These are phyloP conservation scores for Entelurus aequoreus DNA, from an alignment of 2,113 vertebrate genomes.

Conservation along the genomic window DNA sequence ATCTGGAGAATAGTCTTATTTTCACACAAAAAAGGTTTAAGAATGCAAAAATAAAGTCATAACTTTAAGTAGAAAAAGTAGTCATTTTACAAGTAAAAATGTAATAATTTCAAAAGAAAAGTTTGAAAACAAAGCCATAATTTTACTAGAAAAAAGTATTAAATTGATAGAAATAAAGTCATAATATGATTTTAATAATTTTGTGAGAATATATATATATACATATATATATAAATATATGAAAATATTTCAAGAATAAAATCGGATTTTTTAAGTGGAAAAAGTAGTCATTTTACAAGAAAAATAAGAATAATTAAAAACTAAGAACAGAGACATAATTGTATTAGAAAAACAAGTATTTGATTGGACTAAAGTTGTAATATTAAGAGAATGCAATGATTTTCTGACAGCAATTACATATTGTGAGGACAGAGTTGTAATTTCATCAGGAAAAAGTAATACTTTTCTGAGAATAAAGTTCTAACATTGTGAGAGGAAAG, in stretches of 20 bases:
- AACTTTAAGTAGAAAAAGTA: too few species aligned
- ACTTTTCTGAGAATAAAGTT: neutral
- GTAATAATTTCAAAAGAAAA: neutral
- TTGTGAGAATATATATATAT: neutral
- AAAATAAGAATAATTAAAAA: too few species aligned
- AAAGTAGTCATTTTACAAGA: too few species aligned
- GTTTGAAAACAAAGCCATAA: neutral
- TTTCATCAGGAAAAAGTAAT: neutral
- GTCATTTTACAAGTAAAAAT: neutral
- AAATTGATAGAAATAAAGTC: neutral
- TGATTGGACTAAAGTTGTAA: neutral
- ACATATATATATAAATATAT: too few species aligned
- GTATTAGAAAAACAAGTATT: too few species aligned
- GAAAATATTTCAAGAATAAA: too few species aligned
- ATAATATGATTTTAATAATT: neutral
- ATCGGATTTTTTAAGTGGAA: too few species aligned
- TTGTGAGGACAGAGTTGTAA: neutral
- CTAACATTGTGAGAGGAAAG: neutral
- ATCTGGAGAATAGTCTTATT: too few species aligned
- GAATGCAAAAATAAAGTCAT: neutral
- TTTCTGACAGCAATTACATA: neutral
- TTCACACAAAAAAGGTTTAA: too few species aligned
- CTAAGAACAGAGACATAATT: too few species aligned
- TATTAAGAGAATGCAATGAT: neutral
- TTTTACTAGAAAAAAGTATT: neutral